These are phyloP conservation scores for Dipodomys spectabilis DNA, from an alignment of 2,113 vertebrate genomes.

Conservation along the genomic window DNA sequence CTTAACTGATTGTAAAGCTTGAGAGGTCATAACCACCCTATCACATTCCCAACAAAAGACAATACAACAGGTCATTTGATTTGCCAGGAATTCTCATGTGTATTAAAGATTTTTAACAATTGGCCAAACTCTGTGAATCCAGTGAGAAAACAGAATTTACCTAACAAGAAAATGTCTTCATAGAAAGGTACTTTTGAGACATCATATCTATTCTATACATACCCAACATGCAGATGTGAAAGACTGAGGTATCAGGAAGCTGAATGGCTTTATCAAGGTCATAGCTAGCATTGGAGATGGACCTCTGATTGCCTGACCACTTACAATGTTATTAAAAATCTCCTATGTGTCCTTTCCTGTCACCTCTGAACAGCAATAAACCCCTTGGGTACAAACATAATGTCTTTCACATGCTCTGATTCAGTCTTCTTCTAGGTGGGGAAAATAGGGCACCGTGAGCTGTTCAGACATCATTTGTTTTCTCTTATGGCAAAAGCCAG, in stretches of 20 bases:
- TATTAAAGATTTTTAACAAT: background rate
- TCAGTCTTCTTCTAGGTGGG: background rate
- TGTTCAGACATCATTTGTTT: slow-evolving; percentile 43
- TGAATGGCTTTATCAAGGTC: background rate
- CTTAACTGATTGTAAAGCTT: background rate
- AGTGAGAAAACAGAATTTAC: background rate
- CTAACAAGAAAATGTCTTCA: background rate
- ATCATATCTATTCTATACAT: background rate
- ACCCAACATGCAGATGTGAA: background rate
- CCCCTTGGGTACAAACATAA: background rate
- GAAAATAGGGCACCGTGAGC: background rate
- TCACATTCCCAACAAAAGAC: background rate
- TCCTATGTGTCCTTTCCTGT: background rate
- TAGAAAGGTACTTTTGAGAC: background rate
- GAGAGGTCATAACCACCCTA: background rate
- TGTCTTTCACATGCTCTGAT: background rate
- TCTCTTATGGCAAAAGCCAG: slow-evolving; percentile 56
- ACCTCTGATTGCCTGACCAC: background rate
- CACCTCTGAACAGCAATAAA: background rate
- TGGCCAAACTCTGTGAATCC: background rate
- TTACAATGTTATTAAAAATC: background rate
- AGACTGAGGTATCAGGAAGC: background rate
- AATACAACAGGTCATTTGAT: background rate
- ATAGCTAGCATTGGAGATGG: background rate
- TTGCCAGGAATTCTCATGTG: background rate